Evolutionary conservation across 2,888 invertebrate species (phyloP).

Genomic region (Tenthredo mesomela): DNA sequence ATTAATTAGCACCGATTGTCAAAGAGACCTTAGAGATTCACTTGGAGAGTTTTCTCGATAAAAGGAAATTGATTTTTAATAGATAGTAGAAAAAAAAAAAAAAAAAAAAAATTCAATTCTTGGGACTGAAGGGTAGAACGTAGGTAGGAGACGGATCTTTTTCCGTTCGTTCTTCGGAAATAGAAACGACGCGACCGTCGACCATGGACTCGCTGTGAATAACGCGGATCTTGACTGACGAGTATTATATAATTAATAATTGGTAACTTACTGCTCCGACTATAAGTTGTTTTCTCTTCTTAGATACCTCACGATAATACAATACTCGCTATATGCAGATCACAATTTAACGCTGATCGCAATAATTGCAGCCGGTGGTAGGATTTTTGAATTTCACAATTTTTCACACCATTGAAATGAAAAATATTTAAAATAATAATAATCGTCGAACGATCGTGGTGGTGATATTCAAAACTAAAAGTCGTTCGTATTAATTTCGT

Average conservation of each 20-base stretch:
- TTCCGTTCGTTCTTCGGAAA: background rate
- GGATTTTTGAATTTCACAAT: background rate
- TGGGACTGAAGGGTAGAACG: background rate
- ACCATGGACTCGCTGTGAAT: background rate
- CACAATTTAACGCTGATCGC: background rate
- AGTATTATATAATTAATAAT: conserved; percentile 7
- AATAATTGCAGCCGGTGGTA: background rate
- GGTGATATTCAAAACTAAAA: background rate
- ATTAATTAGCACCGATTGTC: background rate
- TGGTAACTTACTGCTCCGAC: conserved; percentile 14
- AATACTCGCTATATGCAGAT: background rate
- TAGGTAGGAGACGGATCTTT: background rate
- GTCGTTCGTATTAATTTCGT: background rate
- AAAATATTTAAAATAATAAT: background rate
- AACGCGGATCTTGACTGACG: background rate
- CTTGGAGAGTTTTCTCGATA: background rate
- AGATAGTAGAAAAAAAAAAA: background rate
- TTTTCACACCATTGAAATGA: background rate
- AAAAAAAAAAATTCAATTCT: background rate
- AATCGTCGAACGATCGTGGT: background rate
- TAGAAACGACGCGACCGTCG: background rate
- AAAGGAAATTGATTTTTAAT: background rate
- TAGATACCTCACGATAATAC: background rate
- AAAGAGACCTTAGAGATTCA: background rate
- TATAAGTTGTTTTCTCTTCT: conserved; percentile 16